Conservation (phyloP, 2,113 vertebrate genomes). For the Campylomormyrus numenius region DNA sequence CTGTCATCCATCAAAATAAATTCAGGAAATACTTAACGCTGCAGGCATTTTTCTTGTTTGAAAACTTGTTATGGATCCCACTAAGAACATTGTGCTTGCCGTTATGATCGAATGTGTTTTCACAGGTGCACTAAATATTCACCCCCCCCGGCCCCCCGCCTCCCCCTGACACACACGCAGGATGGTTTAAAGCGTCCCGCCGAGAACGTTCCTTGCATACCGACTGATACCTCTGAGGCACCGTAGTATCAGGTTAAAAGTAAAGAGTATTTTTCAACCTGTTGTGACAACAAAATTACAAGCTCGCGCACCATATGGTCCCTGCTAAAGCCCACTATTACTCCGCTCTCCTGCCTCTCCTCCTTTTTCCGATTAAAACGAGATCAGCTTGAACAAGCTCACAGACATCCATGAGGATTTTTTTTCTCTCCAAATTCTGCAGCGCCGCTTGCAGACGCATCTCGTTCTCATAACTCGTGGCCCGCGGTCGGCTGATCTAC, state of each 20-base stretch:
- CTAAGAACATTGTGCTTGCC: slow-evolving; percentile 70
- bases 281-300: slow-evolving; percentile 30
- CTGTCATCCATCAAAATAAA: slow-evolving; percentile 81
- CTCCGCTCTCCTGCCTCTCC: not conserved
- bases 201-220: slow-evolving; percentile 7
- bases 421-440: not conserved
- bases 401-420: not conserved
- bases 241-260: slow-evolving; percentile 18
- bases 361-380: slow-evolving; percentile 1
- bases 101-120: slow-evolving; percentile 83
- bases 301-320: slow-evolving; percentile 24
- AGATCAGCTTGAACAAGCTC: slow-evolving; percentile 2
- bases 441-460: not conserved
- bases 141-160: slow-evolving; percentile 54
- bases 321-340: slow-evolving; percentile 8
- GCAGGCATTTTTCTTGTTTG: slow-evolving; percentile 78
- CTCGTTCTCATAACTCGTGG: not conserved
- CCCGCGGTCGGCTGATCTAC: not conserved
- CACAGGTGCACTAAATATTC: slow-evolving; percentile 82
- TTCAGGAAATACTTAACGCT: slow-evolving; percentile 84
- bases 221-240: slow-evolving; percentile 10
- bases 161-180: slow-evolving; percentile 41
- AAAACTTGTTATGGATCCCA: slow-evolving; percentile 69
- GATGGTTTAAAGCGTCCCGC: slow-evolving; percentile 59
- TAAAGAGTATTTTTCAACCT: slow-evolving; percentile 23